phyloP scores from a whole-genome alignment of 2,888 invertebrate genomes.

The Callosobruchus maculatus region DNA sequence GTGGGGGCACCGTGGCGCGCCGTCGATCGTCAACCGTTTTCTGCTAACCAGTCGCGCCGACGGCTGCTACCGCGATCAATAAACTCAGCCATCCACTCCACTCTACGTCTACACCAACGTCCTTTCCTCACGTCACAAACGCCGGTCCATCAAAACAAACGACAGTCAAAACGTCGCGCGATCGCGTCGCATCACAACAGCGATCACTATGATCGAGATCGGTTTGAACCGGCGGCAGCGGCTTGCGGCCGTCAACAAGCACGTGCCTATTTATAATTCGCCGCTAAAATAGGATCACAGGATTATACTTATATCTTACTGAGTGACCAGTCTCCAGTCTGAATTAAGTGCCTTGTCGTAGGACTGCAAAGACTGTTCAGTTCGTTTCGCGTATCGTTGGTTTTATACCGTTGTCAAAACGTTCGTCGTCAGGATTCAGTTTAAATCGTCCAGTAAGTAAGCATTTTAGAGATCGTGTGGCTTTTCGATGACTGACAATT shows the following conservation, averaged over 20 bases:
- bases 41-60: slow-evolving; percentile 17
- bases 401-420: neutral
- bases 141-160: slow-evolving; percentile 3
- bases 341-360: neutral
- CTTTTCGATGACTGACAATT: neutral
- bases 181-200: slow-evolving; percentile 5
- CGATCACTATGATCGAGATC: neutral
- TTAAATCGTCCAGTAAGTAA: neutral
- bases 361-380: neutral
- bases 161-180: no score
- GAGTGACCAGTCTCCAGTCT: neutral
- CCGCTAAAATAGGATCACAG: neutral
- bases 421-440: neutral
- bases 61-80: slow-evolving; percentile 18
- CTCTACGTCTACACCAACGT: neutral
- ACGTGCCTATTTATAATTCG: neutral
- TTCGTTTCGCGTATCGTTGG: neutral
- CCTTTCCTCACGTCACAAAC: slow-evolving; percentile 2
- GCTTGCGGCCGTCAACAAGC: neutral
- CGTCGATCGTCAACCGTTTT: slow-evolving; percentile 18
- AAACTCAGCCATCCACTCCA: slow-evolving; percentile 6
- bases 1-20: slow-evolving; percentile 19
- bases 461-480: neutral
- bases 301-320: neutral
- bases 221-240: neutral